Percentiles rank a stretch among this genome's conserved stretches.
These are phyloP conservation scores for Arrhamphus sclerolepis DNA, from an alignment of 2,797 vertebrate genomes.

Conservation along the genomic window DNA sequence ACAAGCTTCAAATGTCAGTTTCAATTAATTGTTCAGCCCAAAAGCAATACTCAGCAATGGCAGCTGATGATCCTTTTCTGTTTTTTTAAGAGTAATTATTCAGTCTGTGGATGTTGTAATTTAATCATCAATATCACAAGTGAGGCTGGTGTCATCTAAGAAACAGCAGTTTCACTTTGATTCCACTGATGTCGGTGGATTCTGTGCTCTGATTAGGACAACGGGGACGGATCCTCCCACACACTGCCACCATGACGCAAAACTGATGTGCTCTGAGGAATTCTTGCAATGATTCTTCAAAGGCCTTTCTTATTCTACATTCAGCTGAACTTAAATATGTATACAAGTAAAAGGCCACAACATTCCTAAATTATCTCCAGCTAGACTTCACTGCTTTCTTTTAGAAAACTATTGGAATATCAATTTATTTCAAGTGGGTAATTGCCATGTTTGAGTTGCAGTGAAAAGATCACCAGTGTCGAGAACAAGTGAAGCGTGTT, in stretches of 20 bases:
- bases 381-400: constrained; percentile 5
- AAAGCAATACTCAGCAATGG: background rate
- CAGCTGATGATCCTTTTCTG: constrained; percentile 36
- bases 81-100: constrained; percentile 23
- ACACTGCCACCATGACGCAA: constrained; percentile 34
- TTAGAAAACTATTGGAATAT: constrained; percentile 2
- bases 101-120: constrained; percentile 35
- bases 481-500: constrained; percentile 40
- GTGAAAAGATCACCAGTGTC: constrained; percentile 58
- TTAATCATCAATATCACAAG: constrained; percentile 47
- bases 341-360: constrained; percentile 23
- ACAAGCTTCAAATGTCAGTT: too few relatives aligned
- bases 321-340: constrained; percentile 24
- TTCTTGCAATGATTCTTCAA: constrained; percentile 55
- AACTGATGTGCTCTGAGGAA: constrained; percentile 55
- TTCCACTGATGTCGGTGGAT: constrained; percentile 41
- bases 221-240: constrained; percentile 48
- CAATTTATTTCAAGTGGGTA: constrained; percentile 23
- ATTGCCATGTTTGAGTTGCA: constrained; percentile 19
- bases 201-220: constrained; percentile 49
- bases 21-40: too few relatives aligned
- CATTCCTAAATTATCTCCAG: constrained; percentile 8
- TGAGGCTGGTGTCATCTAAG: constrained; percentile 34
- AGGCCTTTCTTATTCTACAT: constrained; percentile 28
- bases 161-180: constrained; percentile 41